Percentiles rank a stretch among this genome's conserved stretches.
Evolutionary conservation across 1,140 invertebrate genomes (phyloP).

Genomic region (Heliconius hewitsoni): DNA sequence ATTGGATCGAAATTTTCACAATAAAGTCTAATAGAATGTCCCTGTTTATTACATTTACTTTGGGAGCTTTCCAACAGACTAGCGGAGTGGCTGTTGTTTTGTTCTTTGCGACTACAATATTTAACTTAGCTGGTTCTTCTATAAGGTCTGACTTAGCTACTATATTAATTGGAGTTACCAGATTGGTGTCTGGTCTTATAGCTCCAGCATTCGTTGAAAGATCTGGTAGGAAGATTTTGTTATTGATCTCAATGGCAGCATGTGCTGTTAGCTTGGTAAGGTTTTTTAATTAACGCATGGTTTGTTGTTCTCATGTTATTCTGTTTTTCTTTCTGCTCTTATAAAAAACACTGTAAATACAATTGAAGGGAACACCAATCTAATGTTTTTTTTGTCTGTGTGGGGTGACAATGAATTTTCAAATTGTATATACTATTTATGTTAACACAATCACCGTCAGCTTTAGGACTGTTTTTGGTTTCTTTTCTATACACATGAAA

Average conservation of each 20-base stretch:
- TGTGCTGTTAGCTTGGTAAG: constrained; percentile 58
- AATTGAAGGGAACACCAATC: too few relatives aligned
- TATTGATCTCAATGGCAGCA: constrained; percentile 52
- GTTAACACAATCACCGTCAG: too few relatives aligned
- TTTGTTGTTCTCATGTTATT: too few relatives aligned
- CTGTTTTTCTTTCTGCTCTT: too few relatives aligned
- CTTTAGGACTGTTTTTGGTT: too few relatives aligned
- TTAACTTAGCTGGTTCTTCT: constrained; percentile 53
- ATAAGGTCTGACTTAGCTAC: constrained; percentile 54
- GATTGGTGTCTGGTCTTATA: constrained; percentile 52
- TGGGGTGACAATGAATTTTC: too few relatives aligned
- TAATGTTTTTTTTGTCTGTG: too few relatives aligned
- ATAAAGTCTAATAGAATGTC: constrained; percentile 58
- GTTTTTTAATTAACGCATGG: neutral
- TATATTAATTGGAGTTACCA: constrained; percentile 58
- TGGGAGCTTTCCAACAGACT: constrained; percentile 54
- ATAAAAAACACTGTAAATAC: too few relatives aligned
- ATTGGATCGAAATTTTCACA: constrained; percentile 58
- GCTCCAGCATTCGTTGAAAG: constrained; percentile 57
- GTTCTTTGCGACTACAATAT: constrained; percentile 63
- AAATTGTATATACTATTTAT: too few relatives aligned
- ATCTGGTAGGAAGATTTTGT: constrained; percentile 54
- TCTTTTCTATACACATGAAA: too few relatives aligned
- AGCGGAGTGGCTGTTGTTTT: constrained; percentile 58
- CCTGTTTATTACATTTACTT: constrained; percentile 52